phyloP scores from a whole-genome alignment of 2,797 vertebrate species.

The Protosalanx chinensis region DNA sequence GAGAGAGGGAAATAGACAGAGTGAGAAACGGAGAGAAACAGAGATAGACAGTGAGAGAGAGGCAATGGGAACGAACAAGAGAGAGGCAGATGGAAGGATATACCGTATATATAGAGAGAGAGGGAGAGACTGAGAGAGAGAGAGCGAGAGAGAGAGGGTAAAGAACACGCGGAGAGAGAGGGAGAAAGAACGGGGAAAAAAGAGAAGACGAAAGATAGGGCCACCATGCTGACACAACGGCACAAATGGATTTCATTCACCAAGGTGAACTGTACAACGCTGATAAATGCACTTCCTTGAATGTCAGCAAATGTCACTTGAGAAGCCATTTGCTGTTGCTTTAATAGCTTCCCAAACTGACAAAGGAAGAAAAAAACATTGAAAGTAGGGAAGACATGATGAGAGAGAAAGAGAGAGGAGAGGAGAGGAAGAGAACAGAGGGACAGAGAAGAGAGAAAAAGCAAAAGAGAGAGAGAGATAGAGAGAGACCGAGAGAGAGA shows the following conservation, averaged over 20 bases:
- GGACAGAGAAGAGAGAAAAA: conserved; percentile 57
- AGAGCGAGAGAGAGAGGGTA: conserved; percentile 18
- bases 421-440: conserved; percentile 58
- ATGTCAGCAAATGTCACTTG: conserved; percentile 99
- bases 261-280: conserved; percentile 91
- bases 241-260: conserved; percentile 92
- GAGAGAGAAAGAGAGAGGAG: conserved; percentile 32
- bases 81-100: too few relatives aligned
- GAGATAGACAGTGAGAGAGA: background rate
- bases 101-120: too few relatives aligned
- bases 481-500: conserved; percentile 57
- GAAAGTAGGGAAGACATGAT: conserved; percentile 77
- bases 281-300: conserved; percentile 99
- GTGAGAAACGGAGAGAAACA: conserved; percentile 25
- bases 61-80: too few relatives aligned
- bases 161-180: conserved; percentile 19
- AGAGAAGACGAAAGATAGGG: conserved; percentile 47
- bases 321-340: conserved; percentile 97
- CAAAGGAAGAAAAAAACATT: conserved; percentile 75
- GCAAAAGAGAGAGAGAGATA: conserved; percentile 39
- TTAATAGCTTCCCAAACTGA: conserved; percentile 86
- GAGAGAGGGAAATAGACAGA: conserved; percentile 49
- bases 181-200: conserved; percentile 28
- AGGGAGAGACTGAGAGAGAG: too few relatives aligned
- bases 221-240: conserved; percentile 84